These are phyloP conservation scores for Bursaphelenchus mucronatus DNA, from an alignment of 1,140 invertebrate genomes.

Conservation along the genomic window DNA sequence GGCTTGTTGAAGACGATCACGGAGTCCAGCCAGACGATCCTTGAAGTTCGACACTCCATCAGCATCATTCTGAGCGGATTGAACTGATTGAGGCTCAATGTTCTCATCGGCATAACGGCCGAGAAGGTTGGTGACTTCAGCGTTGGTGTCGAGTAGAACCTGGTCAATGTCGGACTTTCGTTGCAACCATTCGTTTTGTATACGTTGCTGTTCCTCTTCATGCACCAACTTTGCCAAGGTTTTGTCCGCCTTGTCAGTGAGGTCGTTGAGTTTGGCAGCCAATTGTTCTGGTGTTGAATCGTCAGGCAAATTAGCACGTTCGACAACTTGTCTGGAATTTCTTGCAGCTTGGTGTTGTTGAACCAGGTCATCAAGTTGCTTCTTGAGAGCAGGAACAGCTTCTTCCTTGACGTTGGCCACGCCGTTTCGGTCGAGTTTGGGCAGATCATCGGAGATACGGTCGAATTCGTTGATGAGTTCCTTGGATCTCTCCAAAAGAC, in stretches of 20 bases:
- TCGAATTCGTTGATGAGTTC: constrained; percentile 1
- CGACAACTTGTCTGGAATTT: not conserved
- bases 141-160: not conserved
- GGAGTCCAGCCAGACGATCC: not conserved
- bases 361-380: constrained; percentile 1
- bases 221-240: not conserved
- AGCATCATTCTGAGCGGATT: not conserved
- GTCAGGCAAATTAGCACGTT: not conserved
- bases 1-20: constrained; percentile 3
- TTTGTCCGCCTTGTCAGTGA: not conserved
- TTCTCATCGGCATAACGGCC: not conserved
- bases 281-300: not conserved
- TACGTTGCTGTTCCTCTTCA: not conserved
- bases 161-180: not conserved
- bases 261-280: not conserved
- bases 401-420: not conserved
- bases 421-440: not conserved
- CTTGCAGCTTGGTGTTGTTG: not conserved
- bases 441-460: not conserved
- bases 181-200: not conserved
- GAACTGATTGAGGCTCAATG: not conserved
- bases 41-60: not conserved
- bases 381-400: not conserved
- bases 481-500: not conserved
- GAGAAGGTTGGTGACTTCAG: not conserved